Evolutionary conservation across 2,113 vertebrate species (phyloP), one percentile per base, ranked within the genome.

Genomic region (Malaclemys terrapin): DNA sequence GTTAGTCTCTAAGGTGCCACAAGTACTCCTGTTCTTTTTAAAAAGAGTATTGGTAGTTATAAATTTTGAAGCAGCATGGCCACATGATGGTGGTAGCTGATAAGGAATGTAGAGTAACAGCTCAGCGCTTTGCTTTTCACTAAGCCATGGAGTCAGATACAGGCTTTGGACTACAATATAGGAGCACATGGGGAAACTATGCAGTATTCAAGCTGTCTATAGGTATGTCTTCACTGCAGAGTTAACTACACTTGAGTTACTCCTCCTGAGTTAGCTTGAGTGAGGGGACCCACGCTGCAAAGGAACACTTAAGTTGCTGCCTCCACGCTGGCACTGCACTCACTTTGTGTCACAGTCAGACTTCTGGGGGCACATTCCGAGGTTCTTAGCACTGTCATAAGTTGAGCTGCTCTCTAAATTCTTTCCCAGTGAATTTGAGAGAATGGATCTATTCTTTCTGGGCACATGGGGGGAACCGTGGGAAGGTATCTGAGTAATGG

Each of bases 61-160:
- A 75, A 57, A 0, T 9, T 0, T 1, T 35, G 75, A 45, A 87
- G 4, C 2, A 38, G 82, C 42, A 31, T 1, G 88, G 25, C 96
- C 96, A 91, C 80, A 10, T 95, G 96, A 83, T 93, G 96, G 96
- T 90, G 96, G 95, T 89, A 94, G 83, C 5, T 59, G 75, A 84
- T 56, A 89, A 76, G 91, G 65, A 62, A 22, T 83, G 31, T 19
- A 5, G 1, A 38, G 13, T 65, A 57, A 3, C 2, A 29, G 4
- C 4, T 20, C 78, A 27, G 0, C 29, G 85, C 24, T 57, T 65
- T 80, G 16, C 83, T 38, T 76, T 78, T 78, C 8, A 24, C 7
- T 3, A 2, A 29, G n/a, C 14, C 49, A 6, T 2, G 10, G 6
- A 82, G n/a, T 20, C 25, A 17, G 56, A 54, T 6, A 3, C 0